These are phyloP conservation scores for Ichneumoninae sp. DNA, from an alignment of 2,888 invertebrate genomes.

Conservation along the genomic window DNA sequence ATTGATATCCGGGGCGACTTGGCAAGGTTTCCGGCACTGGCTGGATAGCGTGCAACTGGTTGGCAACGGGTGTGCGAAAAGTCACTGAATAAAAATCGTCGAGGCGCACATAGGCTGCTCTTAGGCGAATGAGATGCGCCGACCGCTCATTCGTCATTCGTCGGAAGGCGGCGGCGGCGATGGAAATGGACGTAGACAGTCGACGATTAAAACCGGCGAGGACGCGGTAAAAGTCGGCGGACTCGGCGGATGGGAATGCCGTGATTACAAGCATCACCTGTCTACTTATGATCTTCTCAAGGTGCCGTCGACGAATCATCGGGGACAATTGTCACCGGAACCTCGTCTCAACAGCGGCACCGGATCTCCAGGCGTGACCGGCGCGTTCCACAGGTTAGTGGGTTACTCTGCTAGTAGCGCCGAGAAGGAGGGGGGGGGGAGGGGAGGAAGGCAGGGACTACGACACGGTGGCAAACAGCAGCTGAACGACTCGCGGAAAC, in stretches of 20 bases:
- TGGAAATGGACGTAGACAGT: slow-evolving; percentile 68
- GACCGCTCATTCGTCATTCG: slow-evolving; percentile 81
- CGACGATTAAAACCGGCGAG: slow-evolving; percentile 61
- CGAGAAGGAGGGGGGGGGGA: background rate
- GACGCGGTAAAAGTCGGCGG: slow-evolving; percentile 60
- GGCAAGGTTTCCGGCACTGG: background rate
- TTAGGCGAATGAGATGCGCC: slow-evolving; percentile 77
- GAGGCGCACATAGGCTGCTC: background rate
- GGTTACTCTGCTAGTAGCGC: slow-evolving; percentile 40
- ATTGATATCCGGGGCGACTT: slow-evolving; percentile 26
- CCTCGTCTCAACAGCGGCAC: slow-evolving; percentile 72
- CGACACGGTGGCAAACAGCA: slow-evolving; percentile 1
- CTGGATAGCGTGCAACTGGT: too few relatives aligned
- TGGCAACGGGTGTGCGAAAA: background rate
- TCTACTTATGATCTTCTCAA: slow-evolving; percentile 81
- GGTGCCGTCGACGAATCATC: slow-evolving; percentile 77
- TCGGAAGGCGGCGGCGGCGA: slow-evolving; percentile 81
- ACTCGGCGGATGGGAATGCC: slow-evolving; percentile 77
- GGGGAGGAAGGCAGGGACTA: background rate
- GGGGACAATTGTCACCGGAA: slow-evolving; percentile 72
- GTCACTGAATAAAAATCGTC: background rate
- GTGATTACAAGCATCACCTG: slow-evolving; percentile 81
- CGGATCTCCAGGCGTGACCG: slow-evolving; percentile 70
- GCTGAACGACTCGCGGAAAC: slow-evolving; percentile 7
- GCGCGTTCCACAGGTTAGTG: slow-evolving; percentile 80